phyloP scores from a whole-genome alignment of 2,797 vertebrate genomes.

The Spinibarbus caldwelli region DNA sequence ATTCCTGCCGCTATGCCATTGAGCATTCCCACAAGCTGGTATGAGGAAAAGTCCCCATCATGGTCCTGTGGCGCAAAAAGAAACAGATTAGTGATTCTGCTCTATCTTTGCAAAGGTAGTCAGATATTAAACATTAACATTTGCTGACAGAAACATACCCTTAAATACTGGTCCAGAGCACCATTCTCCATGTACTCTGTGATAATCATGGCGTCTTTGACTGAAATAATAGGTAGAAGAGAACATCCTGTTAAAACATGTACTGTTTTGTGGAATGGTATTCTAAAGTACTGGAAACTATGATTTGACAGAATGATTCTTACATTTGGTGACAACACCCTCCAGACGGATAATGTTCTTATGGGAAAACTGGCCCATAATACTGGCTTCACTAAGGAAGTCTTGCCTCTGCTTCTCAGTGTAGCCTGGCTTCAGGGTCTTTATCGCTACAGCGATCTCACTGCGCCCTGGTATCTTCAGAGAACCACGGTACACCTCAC shows the following conservation, averaged over 20 bases:
- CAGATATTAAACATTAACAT: not conserved
- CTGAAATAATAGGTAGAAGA: slow-evolving; percentile 72
- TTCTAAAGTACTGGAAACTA: not conserved
- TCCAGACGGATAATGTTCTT: slow-evolving; percentile 96
- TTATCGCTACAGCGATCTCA: slow-evolving; percentile 90
- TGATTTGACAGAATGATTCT: slow-evolving; percentile 61
- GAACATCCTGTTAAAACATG: slow-evolving; percentile 29
- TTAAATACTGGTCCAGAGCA: slow-evolving; percentile 91
- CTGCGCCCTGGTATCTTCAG: slow-evolving; percentile 83
- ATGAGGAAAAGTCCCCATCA: slow-evolving; percentile 86
- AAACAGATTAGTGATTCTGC: not conserved
- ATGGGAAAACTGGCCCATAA: slow-evolving; percentile 98
- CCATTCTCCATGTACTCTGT: slow-evolving; percentile 98
- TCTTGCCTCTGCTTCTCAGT: slow-evolving; percentile 95
- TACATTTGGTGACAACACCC: slow-evolving; percentile 95
- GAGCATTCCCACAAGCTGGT: slow-evolving; percentile 93
- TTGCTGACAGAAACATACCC: slow-evolving; percentile 75
- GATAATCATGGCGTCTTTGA: slow-evolving; percentile 95
- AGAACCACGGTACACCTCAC: slow-evolving; percentile 91
- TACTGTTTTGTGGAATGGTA: not conserved
- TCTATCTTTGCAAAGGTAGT: not conserved
- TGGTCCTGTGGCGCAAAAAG: slow-evolving; percentile 74
- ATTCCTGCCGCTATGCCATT: slow-evolving; percentile 92
- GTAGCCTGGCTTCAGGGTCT: slow-evolving; percentile 93
- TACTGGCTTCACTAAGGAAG: slow-evolving; percentile 95